Evolutionary conservation across 2,797 vertebrate genomes (phyloP).

Genomic region (Periparus ater): DNA sequence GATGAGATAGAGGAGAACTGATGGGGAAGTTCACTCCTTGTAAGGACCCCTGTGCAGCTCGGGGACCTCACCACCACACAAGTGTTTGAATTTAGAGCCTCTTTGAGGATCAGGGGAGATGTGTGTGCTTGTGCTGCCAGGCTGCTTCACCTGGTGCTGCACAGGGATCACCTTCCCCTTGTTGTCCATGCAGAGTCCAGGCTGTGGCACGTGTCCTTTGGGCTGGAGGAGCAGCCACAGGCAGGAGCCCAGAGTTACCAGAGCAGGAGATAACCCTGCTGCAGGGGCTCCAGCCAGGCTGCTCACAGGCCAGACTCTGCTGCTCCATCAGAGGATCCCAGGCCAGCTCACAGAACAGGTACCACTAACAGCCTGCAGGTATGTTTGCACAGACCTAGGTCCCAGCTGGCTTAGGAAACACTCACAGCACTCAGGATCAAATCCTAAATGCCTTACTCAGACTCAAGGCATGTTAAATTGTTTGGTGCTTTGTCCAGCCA

Average conservation of each 20-base stretch:
- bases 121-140: not conserved
- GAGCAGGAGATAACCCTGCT: not conserved
- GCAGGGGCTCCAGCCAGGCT: not conserved
- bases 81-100: not conserved
- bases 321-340: not conserved
- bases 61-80: not conserved
- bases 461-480: not conserved
- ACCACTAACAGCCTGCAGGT: not conserved
- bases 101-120: not conserved
- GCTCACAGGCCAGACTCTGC: rapidly evolving
- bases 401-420: rapidly evolving
- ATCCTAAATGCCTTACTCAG: not conserved
- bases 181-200: rapidly evolving
- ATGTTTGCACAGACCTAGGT: not conserved
- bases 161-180: not conserved
- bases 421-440: not conserved
- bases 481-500: not conserved
- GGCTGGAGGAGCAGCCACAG: not conserved
- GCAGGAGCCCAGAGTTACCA: not conserved
- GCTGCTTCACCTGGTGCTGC: not conserved
- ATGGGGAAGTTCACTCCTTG: not conserved
- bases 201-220: rapidly evolving
- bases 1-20: not conserved
- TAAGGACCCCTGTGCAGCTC: too few relatives aligned
- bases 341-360: not conserved